These are phyloP conservation scores for Lepidothrix coronata DNA, from an alignment of 2,113 vertebrate genomes.

Conservation along the genomic window DNA sequence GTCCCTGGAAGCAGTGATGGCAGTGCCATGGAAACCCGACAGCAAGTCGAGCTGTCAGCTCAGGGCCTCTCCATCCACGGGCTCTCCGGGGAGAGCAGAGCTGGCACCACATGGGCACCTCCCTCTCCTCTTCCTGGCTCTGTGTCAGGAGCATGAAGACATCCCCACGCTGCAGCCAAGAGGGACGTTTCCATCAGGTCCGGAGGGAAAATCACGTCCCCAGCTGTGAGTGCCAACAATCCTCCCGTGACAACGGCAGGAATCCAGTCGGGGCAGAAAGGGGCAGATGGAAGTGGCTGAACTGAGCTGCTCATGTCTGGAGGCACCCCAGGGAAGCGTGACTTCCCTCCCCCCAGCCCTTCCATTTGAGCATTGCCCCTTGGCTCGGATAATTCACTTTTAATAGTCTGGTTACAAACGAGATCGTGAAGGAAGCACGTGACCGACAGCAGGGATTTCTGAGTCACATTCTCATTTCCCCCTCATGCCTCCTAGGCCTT, in stretches of 20 bases:
- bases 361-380: not conserved
- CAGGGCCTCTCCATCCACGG: rapidly evolving
- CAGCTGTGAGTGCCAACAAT: rapidly evolving
- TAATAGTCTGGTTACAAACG: constrained; percentile 13
- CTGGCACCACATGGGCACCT: not conserved
- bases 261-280: not conserved
- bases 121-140: not conserved
- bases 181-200: not conserved
- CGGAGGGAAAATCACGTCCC: not conserved
- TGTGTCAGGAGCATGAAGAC: not conserved
- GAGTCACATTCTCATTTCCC: constrained; percentile 28
- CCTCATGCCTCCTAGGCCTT: constrained; percentile 30
- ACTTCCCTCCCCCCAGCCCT: not conserved
- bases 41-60: not conserved
- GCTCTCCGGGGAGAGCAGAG: not conserved
- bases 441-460: not conserved
- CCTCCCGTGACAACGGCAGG: not conserved
- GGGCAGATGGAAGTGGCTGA: not conserved
- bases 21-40: not conserved
- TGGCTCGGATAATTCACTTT: constrained; percentile 37
- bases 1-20: not conserved
- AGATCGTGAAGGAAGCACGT: not conserved
- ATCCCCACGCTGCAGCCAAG: not conserved
- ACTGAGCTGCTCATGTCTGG: not conserved
- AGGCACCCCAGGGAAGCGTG: not conserved